A percentile compares a stretch with the other conserved stretches of the same genome.
These are phyloP conservation scores for Aethina tumida DNA, from an alignment of 1,140 invertebrate species.

Conservation along the genomic window DNA sequence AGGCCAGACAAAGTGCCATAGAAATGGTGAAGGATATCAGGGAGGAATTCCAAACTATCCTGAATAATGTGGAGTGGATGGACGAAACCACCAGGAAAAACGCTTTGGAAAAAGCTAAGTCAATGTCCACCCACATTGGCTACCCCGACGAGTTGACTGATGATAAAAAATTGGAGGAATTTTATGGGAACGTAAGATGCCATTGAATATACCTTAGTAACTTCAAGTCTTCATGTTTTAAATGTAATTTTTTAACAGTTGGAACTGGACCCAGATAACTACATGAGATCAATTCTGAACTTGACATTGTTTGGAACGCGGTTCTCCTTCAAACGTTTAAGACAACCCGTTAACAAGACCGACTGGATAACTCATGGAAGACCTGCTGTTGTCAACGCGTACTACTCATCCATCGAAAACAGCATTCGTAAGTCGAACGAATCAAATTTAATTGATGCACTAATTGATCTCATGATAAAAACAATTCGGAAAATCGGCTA, in stretches of 20 bases:
- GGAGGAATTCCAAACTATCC: constrained; percentile 43
- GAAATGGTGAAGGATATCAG: constrained; percentile 59
- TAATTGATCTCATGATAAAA: not conserved
- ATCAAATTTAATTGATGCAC: not conserved
- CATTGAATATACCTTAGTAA: not conserved
- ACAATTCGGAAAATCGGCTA: not conserved
- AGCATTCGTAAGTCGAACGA: constrained; percentile 49
- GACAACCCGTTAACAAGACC: constrained; percentile 54
- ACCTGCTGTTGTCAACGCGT: constrained; percentile 58
- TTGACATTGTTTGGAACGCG: constrained; percentile 49
- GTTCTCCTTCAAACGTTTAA: constrained; percentile 47
- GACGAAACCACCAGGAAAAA: constrained; percentile 49
- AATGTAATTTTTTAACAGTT: constrained; percentile 36
- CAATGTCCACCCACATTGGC: constrained; percentile 45
- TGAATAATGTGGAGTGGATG: constrained; percentile 61
- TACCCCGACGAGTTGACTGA: constrained; percentile 50
- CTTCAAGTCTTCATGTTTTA: constrained; percentile 1
- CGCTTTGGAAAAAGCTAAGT: constrained; percentile 45
- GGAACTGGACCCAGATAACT: constrained; percentile 42
- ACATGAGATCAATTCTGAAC: constrained; percentile 49
- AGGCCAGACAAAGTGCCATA: constrained; percentile 43
- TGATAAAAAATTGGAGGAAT: constrained; percentile 43
- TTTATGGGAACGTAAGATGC: constrained; percentile 30
- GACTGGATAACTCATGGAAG: constrained; percentile 57
- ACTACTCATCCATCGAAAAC: constrained; percentile 56